phyloP scores from a whole-genome alignment of 23 tunicate species.

The Clavelina lepadiformis region DNA sequence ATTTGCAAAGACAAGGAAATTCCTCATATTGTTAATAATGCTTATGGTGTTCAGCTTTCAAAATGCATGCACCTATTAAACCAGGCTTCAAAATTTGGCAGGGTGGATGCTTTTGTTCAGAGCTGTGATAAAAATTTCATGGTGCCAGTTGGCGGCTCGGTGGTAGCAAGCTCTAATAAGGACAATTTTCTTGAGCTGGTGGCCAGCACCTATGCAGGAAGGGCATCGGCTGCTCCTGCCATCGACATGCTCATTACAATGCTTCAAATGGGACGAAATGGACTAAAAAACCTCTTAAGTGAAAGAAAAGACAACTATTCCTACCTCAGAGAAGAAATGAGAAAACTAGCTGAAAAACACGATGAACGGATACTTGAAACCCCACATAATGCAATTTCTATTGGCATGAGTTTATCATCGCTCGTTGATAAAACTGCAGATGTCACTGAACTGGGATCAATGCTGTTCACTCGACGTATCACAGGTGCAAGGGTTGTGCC shows the following conservation, averaged over 20 bases:
- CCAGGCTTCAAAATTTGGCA: conserved; percentile 78
- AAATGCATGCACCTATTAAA: conserved; percentile 68
- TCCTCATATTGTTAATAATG: conserved; percentile 95
- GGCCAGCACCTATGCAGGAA: conserved; percentile 94
- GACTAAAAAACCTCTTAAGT: conserved; percentile 45
- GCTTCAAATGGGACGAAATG: conserved; percentile 78
- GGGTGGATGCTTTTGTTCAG: conserved; percentile 94
- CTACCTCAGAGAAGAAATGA: conserved; percentile 51
- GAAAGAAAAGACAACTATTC: conserved; percentile 82
- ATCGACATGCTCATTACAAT: conserved; percentile 77
- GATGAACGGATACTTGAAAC: conserved; percentile 63
- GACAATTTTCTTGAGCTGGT: conserved; percentile 40
- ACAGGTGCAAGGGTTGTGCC: conserved; percentile 93
- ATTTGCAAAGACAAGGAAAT: conserved; percentile 62
- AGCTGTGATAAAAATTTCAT: conserved; percentile 95
- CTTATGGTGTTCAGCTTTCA: conserved; percentile 87
- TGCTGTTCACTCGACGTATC: conserved; percentile 80
- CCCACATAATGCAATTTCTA: conserved; percentile 78
- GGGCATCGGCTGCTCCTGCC: conserved; percentile 89
- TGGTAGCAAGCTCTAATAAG: conserved; percentile 43
- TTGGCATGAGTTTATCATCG: conserved; percentile 50
- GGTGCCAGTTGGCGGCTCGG: conserved; percentile 97
- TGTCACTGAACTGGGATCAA: conserved; percentile 90
- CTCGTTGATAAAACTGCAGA: conserved; percentile 2
- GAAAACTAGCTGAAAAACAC: conserved; percentile 48